These are phyloP conservation scores for Thereva nobilitata DNA, from an alignment of 2,888 invertebrate species.

Conservation along the genomic window DNA sequence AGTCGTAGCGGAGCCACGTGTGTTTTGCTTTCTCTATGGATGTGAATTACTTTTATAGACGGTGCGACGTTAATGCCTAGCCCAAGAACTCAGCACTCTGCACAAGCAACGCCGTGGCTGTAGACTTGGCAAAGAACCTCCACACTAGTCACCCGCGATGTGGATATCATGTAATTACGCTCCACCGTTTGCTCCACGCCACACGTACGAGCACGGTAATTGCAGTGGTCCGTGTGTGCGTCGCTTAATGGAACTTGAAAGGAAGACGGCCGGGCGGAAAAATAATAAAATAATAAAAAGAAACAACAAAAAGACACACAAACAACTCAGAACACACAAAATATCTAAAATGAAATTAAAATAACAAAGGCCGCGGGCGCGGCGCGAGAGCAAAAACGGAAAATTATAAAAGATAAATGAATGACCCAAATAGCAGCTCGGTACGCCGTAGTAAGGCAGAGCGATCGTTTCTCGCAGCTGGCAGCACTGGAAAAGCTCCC, in stretches of 20 bases:
- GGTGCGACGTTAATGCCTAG: slow-evolving; percentile 32
- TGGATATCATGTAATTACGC: slow-evolving; percentile 34
- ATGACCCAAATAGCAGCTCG: slow-evolving; percentile 35
- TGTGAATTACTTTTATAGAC: slow-evolving; percentile 36
- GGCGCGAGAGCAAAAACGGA: slow-evolving; percentile 11
- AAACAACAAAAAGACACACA: not conserved
- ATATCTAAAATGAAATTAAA: slow-evolving; percentile 34
- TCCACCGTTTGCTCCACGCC: slow-evolving; percentile 28
- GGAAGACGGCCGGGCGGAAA: slow-evolving; percentile 19
- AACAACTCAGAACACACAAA: slow-evolving; percentile 33
- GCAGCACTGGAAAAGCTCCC: not conserved
- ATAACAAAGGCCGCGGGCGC: slow-evolving; percentile 16
- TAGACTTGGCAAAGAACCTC: slow-evolving; percentile 24
- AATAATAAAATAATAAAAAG: slow-evolving; percentile 30
- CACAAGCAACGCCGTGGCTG: slow-evolving; percentile 6
- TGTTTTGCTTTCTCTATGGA: slow-evolving; percentile 21
- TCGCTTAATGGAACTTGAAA: slow-evolving; percentile 34
- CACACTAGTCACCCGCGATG: slow-evolving; percentile 19
- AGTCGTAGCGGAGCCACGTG: slow-evolving; percentile 25
- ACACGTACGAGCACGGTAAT: slow-evolving; percentile 20
- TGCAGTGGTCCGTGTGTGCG: slow-evolving; percentile 18
- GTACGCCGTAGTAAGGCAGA: not conserved
- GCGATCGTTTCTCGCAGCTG: not conserved
- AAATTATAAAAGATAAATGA: slow-evolving; percentile 35
- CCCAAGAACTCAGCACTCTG: slow-evolving; percentile 18